Percentiles rank a stretch among this genome's conserved stretches.
phyloP scores from a whole-genome alignment of 1,140 invertebrate genomes.

The Scylla paramamosain region DNA sequence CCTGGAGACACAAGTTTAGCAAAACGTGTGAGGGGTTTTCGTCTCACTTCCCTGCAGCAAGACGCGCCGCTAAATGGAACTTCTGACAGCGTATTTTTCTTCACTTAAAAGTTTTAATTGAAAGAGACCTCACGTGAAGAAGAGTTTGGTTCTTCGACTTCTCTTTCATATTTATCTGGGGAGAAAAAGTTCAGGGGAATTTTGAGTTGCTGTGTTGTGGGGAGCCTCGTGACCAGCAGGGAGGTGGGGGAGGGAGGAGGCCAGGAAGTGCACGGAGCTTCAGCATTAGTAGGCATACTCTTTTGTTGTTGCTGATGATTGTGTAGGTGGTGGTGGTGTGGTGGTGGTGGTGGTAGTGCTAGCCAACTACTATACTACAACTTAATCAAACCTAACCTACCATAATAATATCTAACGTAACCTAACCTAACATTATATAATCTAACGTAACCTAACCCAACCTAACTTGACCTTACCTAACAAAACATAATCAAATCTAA shows the following conservation, averaged over 20 bases:
- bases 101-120: constrained; percentile 1
- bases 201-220: background rate
- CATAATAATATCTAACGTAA: background rate
- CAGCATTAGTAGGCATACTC: too few relatives aligned
- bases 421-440: constrained; percentile 34
- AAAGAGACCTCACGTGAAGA: background rate
- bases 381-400: background rate
- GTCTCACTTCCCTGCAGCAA: too few relatives aligned
- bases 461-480: too few relatives aligned
- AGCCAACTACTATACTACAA: background rate
- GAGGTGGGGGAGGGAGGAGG: background rate
- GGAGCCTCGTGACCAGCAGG: background rate
- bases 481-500: too few relatives aligned
- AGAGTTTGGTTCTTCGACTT: background rate
- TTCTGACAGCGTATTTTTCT: background rate
- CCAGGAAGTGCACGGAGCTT: background rate
- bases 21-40: too few relatives aligned
- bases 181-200: background rate
- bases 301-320: too few relatives aligned
- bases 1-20: too few relatives aligned
- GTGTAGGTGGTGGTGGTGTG: too few relatives aligned
- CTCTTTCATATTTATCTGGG: background rate
- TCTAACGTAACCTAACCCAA: constrained; percentile 18
- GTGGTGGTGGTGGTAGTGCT: background rate
- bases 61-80: background rate